phyloP scores from a whole-genome alignment of 2,797 vertebrate genomes.

The Cuniculus paca region DNA sequence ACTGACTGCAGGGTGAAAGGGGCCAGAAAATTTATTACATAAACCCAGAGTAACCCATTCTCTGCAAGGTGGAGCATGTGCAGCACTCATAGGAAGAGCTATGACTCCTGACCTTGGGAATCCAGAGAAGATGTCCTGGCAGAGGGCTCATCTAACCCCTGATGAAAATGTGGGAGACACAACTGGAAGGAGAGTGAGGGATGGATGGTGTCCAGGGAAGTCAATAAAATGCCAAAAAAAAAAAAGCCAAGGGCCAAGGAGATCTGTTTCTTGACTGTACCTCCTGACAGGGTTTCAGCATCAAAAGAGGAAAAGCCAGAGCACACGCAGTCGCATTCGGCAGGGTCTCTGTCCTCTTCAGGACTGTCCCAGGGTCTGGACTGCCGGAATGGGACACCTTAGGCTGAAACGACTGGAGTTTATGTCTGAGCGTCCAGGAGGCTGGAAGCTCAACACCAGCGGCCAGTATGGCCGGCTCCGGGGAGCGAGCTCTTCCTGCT shows the following conservation, averaged over 20 bases:
- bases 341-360: not conserved
- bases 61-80: not conserved
- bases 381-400: accelerated
- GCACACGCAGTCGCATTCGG: not conserved
- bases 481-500: not conserved
- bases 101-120: not conserved
- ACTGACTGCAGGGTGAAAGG: not conserved
- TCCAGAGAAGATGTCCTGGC: not conserved
- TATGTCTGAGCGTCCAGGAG: not conserved
- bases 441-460: not conserved
- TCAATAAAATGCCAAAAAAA: not conserved
- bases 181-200: not conserved
- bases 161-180: not conserved
- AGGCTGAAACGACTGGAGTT: not conserved
- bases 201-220: not conserved
- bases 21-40: not conserved
- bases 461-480: not conserved
- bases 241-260: not conserved
- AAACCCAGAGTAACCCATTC: not conserved
- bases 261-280: not conserved
- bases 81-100: not conserved
- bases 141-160: not conserved
- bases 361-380: not conserved
- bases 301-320: not conserved
- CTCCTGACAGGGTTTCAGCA: not conserved